These are phyloP conservation scores for Atta colombica DNA, from an alignment of 1,140 invertebrate genomes.

Conservation along the genomic window DNA sequence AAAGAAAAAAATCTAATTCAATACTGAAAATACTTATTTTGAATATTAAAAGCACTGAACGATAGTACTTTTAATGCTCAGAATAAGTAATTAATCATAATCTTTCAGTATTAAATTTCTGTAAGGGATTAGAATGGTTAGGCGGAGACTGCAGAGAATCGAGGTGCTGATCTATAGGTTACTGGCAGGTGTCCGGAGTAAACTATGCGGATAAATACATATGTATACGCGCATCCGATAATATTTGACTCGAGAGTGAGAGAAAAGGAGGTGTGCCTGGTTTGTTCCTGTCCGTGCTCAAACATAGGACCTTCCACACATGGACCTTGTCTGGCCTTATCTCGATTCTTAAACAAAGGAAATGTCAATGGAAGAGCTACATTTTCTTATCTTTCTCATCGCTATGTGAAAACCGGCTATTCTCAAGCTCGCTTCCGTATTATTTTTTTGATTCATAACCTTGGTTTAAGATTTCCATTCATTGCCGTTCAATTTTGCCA, in stretches of 20 bases:
- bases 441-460: constrained; percentile 67
- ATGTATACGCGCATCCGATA: constrained; percentile 52
- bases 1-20: too few relatives aligned
- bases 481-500: constrained; percentile 3
- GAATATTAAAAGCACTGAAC: too few relatives aligned
- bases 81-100: too few relatives aligned
- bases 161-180: constrained; percentile 40
- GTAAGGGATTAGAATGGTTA: not conserved
- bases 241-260: constrained; percentile 71
- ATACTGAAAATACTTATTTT: too few relatives aligned
- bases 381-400: constrained; percentile 68
- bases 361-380: constrained; percentile 60
- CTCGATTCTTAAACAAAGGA: constrained; percentile 77
- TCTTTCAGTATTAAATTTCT: too few relatives aligned
- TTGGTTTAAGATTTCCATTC: not conserved
- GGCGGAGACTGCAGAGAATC: not conserved
- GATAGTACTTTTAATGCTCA: too few relatives aligned
- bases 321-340: constrained; percentile 63
- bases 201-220: constrained; percentile 61
- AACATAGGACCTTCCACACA: constrained; percentile 64
- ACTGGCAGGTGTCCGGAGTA: constrained; percentile 51
- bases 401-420: constrained; percentile 36
- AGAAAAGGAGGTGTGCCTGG: constrained; percentile 71
- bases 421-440: constrained; percentile 70
- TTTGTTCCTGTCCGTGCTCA: constrained; percentile 75